A percentile compares a stretch with the other conserved stretches of the same genome.
These are phyloP conservation scores for Melieria picta DNA, from an alignment of 2,888 invertebrate species.

Conservation along the genomic window DNA sequence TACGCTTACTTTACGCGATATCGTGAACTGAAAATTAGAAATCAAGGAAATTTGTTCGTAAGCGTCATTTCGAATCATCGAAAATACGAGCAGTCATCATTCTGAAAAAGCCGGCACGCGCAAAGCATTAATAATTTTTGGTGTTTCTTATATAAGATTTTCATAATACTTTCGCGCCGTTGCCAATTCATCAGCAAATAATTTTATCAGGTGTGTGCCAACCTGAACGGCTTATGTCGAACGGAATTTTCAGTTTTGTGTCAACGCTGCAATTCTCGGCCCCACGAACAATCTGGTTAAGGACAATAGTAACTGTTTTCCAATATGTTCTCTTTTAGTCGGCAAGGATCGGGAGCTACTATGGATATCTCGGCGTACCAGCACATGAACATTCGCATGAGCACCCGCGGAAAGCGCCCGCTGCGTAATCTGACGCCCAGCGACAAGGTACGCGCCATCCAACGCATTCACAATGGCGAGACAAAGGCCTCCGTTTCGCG, in stretches of 20 bases:
- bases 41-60: slow-evolving; percentile 27
- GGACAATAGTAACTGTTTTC: not conserved
- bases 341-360: not conserved
- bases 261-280: too few species aligned
- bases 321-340: not conserved
- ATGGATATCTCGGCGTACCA: slow-evolving; percentile 61
- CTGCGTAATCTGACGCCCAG: slow-evolving; percentile 77
- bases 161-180: too few species aligned
- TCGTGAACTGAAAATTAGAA: slow-evolving; percentile 33
- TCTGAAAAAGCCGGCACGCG: slow-evolving; percentile 9
- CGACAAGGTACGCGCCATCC: slow-evolving; percentile 83
- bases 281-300: too few species aligned
- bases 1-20: slow-evolving; percentile 19
- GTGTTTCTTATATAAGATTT: too few species aligned
- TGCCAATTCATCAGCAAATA: too few species aligned
- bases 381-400: slow-evolving; percentile 68
- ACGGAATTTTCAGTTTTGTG: too few species aligned
- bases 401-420: slow-evolving; percentile 79
- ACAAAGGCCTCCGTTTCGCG: slow-evolving; percentile 86
- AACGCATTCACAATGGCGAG: slow-evolving; percentile 84
- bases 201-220: too few species aligned
- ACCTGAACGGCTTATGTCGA: too few species aligned
- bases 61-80: slow-evolving; percentile 30
- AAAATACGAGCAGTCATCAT: slow-evolving; percentile 23
- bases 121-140: not conserved